A percentile compares a stretch with the other conserved stretches of the same genome.
Conservation (phyloP, 2,888 invertebrate species). For the Apamea monoglypha region DNA sequence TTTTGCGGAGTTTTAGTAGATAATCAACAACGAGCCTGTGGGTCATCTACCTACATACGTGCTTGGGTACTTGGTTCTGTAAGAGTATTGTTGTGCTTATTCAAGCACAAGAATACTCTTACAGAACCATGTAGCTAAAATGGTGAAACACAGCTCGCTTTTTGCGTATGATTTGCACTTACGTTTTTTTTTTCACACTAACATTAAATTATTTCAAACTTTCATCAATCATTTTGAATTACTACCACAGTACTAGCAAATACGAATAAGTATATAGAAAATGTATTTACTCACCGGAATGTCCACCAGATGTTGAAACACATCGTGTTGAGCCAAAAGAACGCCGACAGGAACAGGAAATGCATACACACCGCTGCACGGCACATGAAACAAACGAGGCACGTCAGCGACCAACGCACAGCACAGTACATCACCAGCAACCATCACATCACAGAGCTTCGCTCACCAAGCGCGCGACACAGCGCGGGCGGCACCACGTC, state of each 20-base stretch:
- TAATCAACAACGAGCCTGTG: no score
- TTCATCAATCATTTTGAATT: neutral
- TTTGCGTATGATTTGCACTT: no score
- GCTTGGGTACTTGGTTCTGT: no score
- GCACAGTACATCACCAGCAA: neutral
- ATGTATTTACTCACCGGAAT: slow-evolving; percentile 91
- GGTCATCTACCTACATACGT: no score
- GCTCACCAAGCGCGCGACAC: slow-evolving; percentile 93
- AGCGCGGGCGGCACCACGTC: slow-evolving; percentile 90
- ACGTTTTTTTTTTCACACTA: neutral
- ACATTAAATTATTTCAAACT: neutral
- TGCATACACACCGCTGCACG: slow-evolving; percentile 94
- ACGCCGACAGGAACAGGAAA: slow-evolving; percentile 96
- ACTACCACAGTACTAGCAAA: neutral
- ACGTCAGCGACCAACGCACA: slow-evolving; percentile 30
- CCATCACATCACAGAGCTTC: neutral
- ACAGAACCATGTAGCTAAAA: no score
- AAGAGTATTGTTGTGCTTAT: neutral
- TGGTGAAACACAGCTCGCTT: neutral
- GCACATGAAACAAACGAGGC: slow-evolving; percentile 73
- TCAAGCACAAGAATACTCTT: no score
- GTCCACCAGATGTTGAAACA: slow-evolving; percentile 99
- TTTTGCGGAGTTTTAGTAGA: no score
- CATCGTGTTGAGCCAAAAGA: slow-evolving; percentile 98
- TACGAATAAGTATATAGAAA: neutral